These are phyloP conservation scores for Stenotaenia linearis DNA, from an alignment of 2,888 invertebrate species.

Conservation along the genomic window DNA sequence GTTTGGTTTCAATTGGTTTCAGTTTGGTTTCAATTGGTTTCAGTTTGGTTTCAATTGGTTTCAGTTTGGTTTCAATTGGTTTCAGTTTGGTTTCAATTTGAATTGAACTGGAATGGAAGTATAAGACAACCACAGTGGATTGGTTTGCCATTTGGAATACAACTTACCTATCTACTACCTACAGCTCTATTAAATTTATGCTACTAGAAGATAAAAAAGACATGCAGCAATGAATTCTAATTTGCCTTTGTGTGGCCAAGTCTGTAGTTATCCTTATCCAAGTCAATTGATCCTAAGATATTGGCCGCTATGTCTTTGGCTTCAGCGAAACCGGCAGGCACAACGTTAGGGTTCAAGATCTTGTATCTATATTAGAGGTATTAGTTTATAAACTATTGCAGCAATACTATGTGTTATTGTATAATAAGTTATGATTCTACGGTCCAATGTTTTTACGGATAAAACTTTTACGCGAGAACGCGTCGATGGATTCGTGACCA, in stretches of 20 bases:
- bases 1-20: no score
- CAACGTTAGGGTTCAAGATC: conserved; percentile 54
- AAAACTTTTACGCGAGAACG: no score
- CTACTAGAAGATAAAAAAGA: conserved; percentile 39
- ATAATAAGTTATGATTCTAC: neutral
- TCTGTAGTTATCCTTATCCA: conserved; percentile 92
- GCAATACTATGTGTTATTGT: neutral
- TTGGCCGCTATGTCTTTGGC: conserved; percentile 68
- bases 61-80: no score
- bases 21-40: no score
- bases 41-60: no score
- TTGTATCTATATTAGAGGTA: conserved; percentile 34
- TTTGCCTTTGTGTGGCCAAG: conserved; percentile 97
- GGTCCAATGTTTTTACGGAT: neutral
- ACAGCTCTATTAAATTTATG: no score
- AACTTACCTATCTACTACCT: no score
- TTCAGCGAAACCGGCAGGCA: conserved; percentile 49
- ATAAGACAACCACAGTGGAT: no score
- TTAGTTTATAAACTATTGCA: neutral
- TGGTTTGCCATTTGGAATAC: no score
- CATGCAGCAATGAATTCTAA: conserved; percentile 28
- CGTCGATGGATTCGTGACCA: no score
- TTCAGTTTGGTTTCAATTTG: no score
- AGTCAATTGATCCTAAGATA: conserved; percentile 75
- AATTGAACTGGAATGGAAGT: no score